A percentile compares a stretch with the other conserved stretches of the same genome.
Evolutionary conservation across 1,140 invertebrate genomes (phyloP).

Genomic region (Aphelenchoides avenae): DNA sequence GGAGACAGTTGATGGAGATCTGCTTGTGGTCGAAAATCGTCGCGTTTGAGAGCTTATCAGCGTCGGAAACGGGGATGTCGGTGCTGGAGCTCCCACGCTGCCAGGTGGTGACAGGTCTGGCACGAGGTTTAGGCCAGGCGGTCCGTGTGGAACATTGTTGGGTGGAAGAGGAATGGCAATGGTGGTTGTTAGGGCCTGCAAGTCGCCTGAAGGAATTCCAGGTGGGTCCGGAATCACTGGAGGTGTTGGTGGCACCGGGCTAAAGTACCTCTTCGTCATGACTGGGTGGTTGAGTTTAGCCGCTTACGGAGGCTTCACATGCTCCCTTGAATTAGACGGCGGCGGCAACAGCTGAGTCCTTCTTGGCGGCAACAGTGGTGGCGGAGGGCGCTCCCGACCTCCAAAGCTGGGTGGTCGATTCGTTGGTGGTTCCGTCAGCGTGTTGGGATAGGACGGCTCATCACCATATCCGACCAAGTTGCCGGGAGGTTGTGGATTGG

Average conservation of each 20-base stretch:
- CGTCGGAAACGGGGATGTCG: too few relatives aligned
- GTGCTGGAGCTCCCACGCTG: too few relatives aligned
- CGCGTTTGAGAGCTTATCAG: background rate
- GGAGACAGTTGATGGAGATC: background rate
- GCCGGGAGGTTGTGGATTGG: conserved; percentile 13
- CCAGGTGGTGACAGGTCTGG: too few relatives aligned
- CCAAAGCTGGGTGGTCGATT: background rate
- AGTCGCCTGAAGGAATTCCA: background rate
- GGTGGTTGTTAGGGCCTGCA: background rate
- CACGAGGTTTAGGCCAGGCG: too few relatives aligned
- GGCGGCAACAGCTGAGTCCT: conserved; percentile 6
- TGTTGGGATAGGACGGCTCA: background rate
- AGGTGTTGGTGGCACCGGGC: background rate
- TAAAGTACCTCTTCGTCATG: background rate
- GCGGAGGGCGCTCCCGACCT: conserved; percentile 3
- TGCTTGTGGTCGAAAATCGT: conserved; percentile 1
- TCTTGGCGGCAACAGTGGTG: background rate
- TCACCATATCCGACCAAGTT: conserved; percentile 1
- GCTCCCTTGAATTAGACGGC: too few relatives aligned
- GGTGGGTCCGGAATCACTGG: background rate
- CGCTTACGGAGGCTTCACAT: too few relatives aligned
- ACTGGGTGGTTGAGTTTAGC: too few relatives aligned
- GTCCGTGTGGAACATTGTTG: too few relatives aligned
- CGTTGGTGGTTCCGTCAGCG: background rate
- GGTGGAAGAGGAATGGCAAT: too few relatives aligned